Evolutionary conservation across 2,888 invertebrate genomes (phyloP).

Genomic region (Macaria notata): DNA sequence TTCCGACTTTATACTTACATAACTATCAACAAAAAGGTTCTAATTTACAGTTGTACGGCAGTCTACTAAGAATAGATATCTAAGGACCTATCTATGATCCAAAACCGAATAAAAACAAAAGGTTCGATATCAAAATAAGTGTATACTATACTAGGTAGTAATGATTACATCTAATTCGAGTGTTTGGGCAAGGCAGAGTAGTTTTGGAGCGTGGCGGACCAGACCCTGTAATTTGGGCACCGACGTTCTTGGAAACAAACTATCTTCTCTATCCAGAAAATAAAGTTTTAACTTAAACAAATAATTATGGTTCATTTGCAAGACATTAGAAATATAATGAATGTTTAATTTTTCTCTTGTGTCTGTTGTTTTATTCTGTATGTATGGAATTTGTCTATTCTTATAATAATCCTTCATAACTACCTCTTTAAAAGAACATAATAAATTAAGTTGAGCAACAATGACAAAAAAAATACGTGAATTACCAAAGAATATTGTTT

Average conservation of each 20-base stretch:
- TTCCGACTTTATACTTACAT: no score
- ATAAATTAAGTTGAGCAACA: no score
- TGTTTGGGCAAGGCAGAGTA: constrained; percentile 70
- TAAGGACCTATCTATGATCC: constrained; percentile 15
- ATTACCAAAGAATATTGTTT: no score
- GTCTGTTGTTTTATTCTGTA: no score
- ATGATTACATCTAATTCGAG: constrained; percentile 75
- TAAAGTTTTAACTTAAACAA: constrained; percentile 13
- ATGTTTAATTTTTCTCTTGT: no score
- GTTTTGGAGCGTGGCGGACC: constrained; percentile 59
- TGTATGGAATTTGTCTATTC: no score
- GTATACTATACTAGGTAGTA: constrained; percentile 39
- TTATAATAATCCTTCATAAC: no score
- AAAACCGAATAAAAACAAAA: constrained; percentile 19
- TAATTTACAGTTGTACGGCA: no score
- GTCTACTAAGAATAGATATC: no score
- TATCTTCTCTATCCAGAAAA: constrained; percentile 35
- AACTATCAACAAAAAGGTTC: no score
- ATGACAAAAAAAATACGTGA: no score
- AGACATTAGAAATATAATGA: background rate
- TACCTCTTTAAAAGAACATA: no score
- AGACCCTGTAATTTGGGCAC: constrained; percentile 70
- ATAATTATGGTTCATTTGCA: constrained; percentile 6
- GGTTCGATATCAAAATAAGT: constrained; percentile 33
- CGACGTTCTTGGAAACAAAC: constrained; percentile 59